Percentiles rank a stretch among this genome's conserved stretches.
Evolutionary conservation across 2,113 vertebrate genomes (phyloP).

Genomic region (Paedocypris sp.): DNA sequence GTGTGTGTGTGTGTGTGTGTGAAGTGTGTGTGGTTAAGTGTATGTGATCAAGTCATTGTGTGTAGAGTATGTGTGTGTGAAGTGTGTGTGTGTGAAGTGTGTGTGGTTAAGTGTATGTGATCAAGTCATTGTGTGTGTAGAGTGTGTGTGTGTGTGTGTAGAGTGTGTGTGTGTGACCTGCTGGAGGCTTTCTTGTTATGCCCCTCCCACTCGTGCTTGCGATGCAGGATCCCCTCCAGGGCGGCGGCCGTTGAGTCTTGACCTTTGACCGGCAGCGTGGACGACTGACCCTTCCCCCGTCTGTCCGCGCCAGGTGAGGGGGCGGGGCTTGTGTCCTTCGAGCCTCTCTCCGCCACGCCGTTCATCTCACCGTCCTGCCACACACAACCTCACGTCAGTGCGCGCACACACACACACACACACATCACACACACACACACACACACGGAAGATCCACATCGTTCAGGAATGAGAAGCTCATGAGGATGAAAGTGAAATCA

Average conservation of each 20-base stretch:
- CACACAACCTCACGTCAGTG: not conserved
- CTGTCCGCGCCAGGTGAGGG: constrained; percentile 73
- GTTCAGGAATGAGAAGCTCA: not conserved
- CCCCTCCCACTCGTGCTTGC: constrained; percentile 91
- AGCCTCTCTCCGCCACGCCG: constrained; percentile 79
- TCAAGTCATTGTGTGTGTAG: no score
- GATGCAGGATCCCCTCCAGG: constrained; percentile 82
- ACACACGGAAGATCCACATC: not conserved
- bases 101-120: no score
- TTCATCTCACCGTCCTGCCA: constrained; percentile 74
- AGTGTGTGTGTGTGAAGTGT: no score
- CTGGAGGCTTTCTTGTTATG: constrained; percentile 94
- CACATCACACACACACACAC: not conserved
- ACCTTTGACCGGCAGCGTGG: constrained; percentile 76
- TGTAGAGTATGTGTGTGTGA: no score
- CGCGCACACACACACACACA: not conserved
- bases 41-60: no score
- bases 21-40: no score
- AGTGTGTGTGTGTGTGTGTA: no score
- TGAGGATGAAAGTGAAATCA: not conserved
- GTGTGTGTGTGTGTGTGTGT: no score
- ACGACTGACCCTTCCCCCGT: constrained; percentile 74
- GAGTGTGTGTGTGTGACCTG: no score
- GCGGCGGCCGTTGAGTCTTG: constrained; percentile 70
- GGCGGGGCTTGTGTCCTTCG: constrained; percentile 81